A percentile compares a stretch with the other conserved stretches of the same genome.
Conservation (phyloP, 2,888 invertebrate species). For the Pandemis cinnamomeana region DNA sequence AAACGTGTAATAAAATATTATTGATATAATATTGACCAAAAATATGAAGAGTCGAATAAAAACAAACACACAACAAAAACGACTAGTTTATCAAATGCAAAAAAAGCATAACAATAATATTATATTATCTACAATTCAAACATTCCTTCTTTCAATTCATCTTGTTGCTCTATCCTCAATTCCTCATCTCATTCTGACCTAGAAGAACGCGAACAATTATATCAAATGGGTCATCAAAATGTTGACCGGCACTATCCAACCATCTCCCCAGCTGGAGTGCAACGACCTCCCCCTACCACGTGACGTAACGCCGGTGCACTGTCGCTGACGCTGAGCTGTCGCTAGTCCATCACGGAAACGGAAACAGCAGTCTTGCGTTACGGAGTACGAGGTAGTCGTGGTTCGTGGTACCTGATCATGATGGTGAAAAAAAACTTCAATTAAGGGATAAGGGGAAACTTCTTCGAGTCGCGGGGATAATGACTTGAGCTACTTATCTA, state of each 20-base stretch:
- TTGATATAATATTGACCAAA: too few relatives aligned
- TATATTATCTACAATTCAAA: not conserved
- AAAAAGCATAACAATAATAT: not conserved
- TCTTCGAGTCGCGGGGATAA: too few relatives aligned
- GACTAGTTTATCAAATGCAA: too few relatives aligned
- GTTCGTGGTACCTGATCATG: not conserved
- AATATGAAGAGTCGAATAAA: too few relatives aligned
- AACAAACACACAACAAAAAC: too few relatives aligned
- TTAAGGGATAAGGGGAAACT: too few relatives aligned
- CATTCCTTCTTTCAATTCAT: not conserved
- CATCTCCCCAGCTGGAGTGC: constrained; percentile 69
- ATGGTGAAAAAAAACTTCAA: too few relatives aligned
- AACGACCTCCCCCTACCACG: constrained; percentile 66
- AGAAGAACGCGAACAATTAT: constrained; percentile 25
- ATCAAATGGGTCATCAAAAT: constrained; percentile 50
- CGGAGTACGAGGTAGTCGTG: not conserved
- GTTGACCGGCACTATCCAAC: constrained; percentile 80
- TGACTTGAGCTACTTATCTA: too few relatives aligned
- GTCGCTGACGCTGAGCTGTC: constrained; percentile 30
- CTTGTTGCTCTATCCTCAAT: not conserved
- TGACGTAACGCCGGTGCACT: constrained; percentile 40
- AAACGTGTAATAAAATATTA: too few relatives aligned
- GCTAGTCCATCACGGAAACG: constrained; percentile 28
- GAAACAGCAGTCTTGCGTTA: constrained; percentile 26
- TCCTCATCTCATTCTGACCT: constrained; percentile 2